These are phyloP conservation scores for Muraenolepis orangiensis DNA, from an alignment of 2,797 vertebrate species.

Conservation along the genomic window DNA sequence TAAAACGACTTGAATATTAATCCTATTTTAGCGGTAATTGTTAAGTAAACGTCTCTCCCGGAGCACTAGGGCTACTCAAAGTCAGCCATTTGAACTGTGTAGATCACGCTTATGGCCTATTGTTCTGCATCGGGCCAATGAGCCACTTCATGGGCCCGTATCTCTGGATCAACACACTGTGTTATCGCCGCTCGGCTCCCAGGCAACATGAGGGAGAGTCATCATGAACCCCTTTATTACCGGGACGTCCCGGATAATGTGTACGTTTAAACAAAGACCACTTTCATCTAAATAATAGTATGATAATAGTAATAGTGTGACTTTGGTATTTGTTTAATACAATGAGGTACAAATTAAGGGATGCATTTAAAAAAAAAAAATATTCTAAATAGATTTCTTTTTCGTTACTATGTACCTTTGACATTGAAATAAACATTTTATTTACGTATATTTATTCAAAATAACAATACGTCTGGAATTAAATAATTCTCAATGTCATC, in stretches of 20 bases:
- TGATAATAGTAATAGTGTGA: neutral
- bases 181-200: constrained; percentile 17
- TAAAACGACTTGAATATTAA: constrained; percentile 44
- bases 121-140: constrained; percentile 36
- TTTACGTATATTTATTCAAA: neutral
- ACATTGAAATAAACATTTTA: neutral
- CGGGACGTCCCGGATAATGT: neutral
- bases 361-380: too few species aligned
- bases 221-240: neutral
- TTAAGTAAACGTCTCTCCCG: constrained; percentile 35
- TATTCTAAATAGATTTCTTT: neutral
- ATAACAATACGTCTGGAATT: neutral
- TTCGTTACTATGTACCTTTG: neutral
- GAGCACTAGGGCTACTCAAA: neutral
- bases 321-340: neutral
- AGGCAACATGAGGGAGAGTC: constrained; percentile 43
- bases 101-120: constrained; percentile 29
- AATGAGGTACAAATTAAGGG: neutral
- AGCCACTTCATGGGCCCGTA: constrained; percentile 31
- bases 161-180: constrained; percentile 5
- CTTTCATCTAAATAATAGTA: neutral
- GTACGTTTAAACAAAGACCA: neutral
- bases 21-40: constrained; percentile 39
- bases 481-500: neutral
- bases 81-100: neutral